Percentiles rank a stretch among this genome's conserved stretches.
Evolutionary conservation across 1,140 invertebrate species (phyloP).

Genomic region (Papilio dardanus): DNA sequence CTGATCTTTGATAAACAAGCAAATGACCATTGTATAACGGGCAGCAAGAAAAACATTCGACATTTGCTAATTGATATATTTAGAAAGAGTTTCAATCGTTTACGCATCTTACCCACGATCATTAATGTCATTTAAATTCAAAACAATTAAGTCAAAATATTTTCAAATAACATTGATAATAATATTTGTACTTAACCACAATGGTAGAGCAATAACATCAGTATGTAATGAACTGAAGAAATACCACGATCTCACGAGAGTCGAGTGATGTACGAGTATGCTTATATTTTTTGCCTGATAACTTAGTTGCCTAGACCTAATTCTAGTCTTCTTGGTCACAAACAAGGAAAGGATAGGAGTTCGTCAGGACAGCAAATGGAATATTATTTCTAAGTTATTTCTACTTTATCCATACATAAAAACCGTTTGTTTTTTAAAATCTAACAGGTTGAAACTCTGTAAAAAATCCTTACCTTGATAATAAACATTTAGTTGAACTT

Average conservation of each 20-base stretch:
- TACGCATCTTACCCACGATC: conserved; percentile 3
- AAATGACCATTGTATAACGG: conserved; percentile 33
- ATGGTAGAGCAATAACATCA: not conserved
- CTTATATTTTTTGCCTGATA: too few species aligned
- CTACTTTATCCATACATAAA: too few species aligned
- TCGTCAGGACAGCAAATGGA: too few species aligned
- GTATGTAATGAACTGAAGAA: not conserved
- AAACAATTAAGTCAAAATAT: not conserved
- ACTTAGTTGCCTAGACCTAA: too few species aligned
- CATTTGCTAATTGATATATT: conserved; percentile 27
- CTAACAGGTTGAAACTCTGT: not conserved
- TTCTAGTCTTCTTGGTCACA: too few species aligned
- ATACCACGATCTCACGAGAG: not conserved
- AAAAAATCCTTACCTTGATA: not conserved
- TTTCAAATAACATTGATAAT: not conserved
- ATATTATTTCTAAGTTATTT: too few species aligned
- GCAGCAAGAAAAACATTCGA: conserved; percentile 26
- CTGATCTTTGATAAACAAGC: conserved; percentile 30
- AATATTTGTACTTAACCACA: not conserved
- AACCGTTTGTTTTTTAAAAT: not conserved
- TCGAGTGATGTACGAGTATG: too few species aligned
- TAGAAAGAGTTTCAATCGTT: conserved; percentile 7
- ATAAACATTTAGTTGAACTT: conserved; percentile 23
- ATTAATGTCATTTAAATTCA: not conserved
- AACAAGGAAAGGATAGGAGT: too few species aligned